These are phyloP conservation scores for Sisyra terminalis DNA, from an alignment of 2,888 invertebrate genomes.

Conservation along the genomic window DNA sequence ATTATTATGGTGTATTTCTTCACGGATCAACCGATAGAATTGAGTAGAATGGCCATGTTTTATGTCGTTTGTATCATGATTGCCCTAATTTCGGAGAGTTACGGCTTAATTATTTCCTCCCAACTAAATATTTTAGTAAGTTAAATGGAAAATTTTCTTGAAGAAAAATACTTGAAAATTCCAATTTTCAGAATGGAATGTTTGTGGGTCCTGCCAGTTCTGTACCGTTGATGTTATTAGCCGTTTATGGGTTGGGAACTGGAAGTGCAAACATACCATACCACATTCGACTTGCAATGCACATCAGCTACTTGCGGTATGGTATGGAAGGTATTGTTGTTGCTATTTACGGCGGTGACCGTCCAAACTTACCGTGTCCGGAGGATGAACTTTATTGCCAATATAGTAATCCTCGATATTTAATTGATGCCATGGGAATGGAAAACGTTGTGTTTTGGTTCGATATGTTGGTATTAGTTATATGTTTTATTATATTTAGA, in stretches of 20 bases:
- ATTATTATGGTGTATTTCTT: slow-evolving; percentile 53
- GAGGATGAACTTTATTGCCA: slow-evolving; percentile 54
- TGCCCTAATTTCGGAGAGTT: slow-evolving; percentile 60
- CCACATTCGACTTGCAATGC: slow-evolving; percentile 64
- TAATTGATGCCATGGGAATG: slow-evolving; percentile 62
- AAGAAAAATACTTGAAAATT: not conserved
- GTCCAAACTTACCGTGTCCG: slow-evolving; percentile 60
- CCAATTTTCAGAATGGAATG: slow-evolving; percentile 51
- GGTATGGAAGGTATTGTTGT: slow-evolving; percentile 66
- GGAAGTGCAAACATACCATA: slow-evolving; percentile 45
- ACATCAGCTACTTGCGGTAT: slow-evolving; percentile 67
- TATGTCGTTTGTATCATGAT: slow-evolving; percentile 51
- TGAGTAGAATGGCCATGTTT: slow-evolving; percentile 47
- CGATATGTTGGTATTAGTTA: slow-evolving; percentile 43
- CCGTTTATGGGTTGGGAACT: slow-evolving; percentile 75
- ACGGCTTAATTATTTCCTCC: slow-evolving; percentile 59
- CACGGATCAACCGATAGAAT: slow-evolving; percentile 61
- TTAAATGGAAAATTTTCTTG: slow-evolving; percentile 15
- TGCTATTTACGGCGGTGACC: slow-evolving; percentile 61
- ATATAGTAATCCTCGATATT: slow-evolving; percentile 53
- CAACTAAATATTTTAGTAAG: slow-evolving; percentile 60
- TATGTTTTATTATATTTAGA: slow-evolving; percentile 46
- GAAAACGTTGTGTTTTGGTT: slow-evolving; percentile 48
- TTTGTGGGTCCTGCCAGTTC: slow-evolving; percentile 77
- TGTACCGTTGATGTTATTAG: slow-evolving; percentile 77